A percentile compares a stretch with the other conserved stretches of the same genome.
Conservation (phyloP, 1,140 invertebrate species). For the Amphibalanus amphitrite region DNA sequence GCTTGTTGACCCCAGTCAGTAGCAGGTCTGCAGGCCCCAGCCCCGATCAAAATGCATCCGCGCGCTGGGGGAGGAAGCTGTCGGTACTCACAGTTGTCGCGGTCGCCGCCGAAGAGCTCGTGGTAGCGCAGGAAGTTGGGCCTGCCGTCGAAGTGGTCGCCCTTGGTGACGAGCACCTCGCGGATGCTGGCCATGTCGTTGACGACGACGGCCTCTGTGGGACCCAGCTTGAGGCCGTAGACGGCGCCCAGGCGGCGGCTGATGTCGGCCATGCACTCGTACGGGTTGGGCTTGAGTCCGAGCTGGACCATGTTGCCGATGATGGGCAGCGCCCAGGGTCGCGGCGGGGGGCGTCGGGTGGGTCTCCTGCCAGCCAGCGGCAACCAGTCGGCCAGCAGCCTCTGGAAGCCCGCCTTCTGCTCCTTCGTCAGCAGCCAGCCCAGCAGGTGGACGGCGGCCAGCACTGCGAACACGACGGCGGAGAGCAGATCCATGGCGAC, state of each 20-base stretch:
- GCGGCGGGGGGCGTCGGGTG: constrained; percentile 22
- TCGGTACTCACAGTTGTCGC: constrained; percentile 48
- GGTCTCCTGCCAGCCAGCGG: neutral
- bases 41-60: no score
- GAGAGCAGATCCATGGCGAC: neutral
- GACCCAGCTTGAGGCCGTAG: constrained; percentile 50
- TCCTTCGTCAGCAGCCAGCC: neutral
- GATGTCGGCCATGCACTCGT: constrained; percentile 49
- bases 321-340: constrained; percentile 38
- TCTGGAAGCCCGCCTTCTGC: neutral
- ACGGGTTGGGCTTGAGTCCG: constrained; percentile 43
- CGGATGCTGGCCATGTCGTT: constrained; percentile 52
- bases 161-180: constrained; percentile 61
- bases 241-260: constrained; percentile 53
- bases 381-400: neutral
- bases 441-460: neutral
- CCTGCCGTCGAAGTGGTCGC: constrained; percentile 56
- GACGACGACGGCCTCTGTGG: constrained; percentile 50
- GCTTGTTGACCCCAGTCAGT: no score
- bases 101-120: constrained; percentile 42
- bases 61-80: no score
- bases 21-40: no score
- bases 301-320: constrained; percentile 51
- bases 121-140: constrained; percentile 56
- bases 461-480: neutral